Conservation (phyloP, 2,113 vertebrate genomes). For the Lynx canadensis region DNA sequence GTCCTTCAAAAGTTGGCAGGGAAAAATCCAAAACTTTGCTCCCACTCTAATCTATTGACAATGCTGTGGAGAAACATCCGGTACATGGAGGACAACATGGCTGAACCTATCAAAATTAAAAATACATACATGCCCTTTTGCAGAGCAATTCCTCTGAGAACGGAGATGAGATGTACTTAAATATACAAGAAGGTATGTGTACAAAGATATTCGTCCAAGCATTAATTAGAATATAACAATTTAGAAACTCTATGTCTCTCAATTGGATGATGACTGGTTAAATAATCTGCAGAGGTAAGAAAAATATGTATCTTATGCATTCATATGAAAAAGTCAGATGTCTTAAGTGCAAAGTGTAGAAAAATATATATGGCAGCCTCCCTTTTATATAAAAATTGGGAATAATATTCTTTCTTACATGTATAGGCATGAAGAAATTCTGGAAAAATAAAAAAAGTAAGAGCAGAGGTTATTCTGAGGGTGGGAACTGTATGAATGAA, state of each 20-base stretch:
- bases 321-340: neutral
- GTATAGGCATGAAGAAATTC: neutral
- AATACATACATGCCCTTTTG: neutral
- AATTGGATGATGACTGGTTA: neutral
- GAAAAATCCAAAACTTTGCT: neutral
- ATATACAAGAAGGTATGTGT: neutral
- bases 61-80: neutral
- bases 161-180: neutral
- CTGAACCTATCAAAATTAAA: neutral
- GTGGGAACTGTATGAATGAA: neutral
- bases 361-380: neutral
- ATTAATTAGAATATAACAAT: neutral
- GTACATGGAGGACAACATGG: neutral
- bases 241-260: neutral
- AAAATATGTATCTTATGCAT: neutral
- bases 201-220: neutral
- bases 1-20: neutral
- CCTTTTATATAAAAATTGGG: neutral
- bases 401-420: neutral
- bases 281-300: neutral
- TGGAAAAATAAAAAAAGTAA: slow-evolving; percentile 25
- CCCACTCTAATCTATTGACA: neutral
- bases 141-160: neutral
- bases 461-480: neutral
- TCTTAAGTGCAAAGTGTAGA: neutral